Evolutionary conservation across 2,888 invertebrate genomes (phyloP), one percentile per base, ranked within the genome.

Genomic region (Eupithecia inturbata): DNA sequence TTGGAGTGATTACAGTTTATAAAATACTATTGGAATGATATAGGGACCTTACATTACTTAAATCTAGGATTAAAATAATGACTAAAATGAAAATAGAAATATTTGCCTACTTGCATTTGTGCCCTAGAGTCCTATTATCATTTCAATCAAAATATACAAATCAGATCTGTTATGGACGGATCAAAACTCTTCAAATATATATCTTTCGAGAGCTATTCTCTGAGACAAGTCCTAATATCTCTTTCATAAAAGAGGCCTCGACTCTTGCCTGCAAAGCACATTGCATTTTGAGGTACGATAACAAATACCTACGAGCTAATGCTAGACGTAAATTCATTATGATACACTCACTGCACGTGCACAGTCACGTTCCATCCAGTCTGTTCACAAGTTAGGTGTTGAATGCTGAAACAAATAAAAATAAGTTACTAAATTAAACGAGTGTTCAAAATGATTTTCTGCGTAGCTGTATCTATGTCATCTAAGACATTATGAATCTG

Each of bases 61-160:
- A n/a, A 78, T 73, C 78, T 75, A 75, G 49, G 53, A 73, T 72
- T 79, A 80, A 66, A 73, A 71, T 71, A 75, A 78, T 85, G 93
- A 93, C 90, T 93, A 90, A 93, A 94, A 93, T 93, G 93, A 94
- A 91, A 93, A 94, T 93, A 94, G 93, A 94, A 94, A 89, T 89
- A 81, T 77, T 76, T 80, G 83, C 79, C 82, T 81, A 82, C 80
- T 82, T 68, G 75, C 68, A 71, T 88, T 87, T 88, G 86, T 87
- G 87, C 84, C 84, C 85, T 87, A 85, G 76, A 88, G 89, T 93
- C 93, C 93, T 94, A 93, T 94, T 94, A 86, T 91, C 93, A 92
- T 92, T 92, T 92, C 85, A 92, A 91, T 92, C 92, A 70, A 79
- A 53, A 76, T 71, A 73, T 77, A 77, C 74, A 80, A 79, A 75